A percentile compares a stretch with the other conserved stretches of the same genome.
Evolutionary conservation across 2,888 invertebrate species (phyloP).

Genomic region (Agrochola lychnidis): DNA sequence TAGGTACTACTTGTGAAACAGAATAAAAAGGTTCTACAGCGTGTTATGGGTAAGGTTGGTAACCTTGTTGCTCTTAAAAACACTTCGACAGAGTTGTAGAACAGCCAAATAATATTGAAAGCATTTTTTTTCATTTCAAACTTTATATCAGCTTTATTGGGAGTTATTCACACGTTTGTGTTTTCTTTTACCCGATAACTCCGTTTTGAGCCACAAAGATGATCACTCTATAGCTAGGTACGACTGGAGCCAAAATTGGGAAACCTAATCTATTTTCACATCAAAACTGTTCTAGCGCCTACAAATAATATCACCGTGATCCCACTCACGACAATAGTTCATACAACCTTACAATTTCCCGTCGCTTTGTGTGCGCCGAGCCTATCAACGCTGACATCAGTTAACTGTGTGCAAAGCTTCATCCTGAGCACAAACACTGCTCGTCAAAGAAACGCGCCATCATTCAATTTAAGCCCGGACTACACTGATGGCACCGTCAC

Average conservation of each 20-base stretch:
- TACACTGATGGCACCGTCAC: conserved; percentile 29
- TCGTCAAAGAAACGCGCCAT: conserved; percentile 51
- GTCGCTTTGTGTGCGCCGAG: conserved; percentile 3
- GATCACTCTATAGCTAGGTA: background rate
- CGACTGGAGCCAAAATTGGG: background rate
- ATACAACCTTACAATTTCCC: conserved; percentile 23
- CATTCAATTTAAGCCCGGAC: conserved; percentile 49
- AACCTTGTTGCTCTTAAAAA: background rate
- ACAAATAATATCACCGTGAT: conserved; percentile 1
- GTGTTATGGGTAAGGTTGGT: background rate
- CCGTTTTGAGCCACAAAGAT: background rate
- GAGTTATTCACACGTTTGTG: background rate
- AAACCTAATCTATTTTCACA: background rate
- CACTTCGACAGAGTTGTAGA: background rate
- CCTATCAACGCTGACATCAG: conserved; percentile 32
- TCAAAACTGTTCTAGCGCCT: background rate
- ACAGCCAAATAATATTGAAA: background rate
- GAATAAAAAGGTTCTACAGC: background rate
- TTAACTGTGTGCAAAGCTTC: conserved; percentile 25
- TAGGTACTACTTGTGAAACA: background rate
- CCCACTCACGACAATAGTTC: background rate
- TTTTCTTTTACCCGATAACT: background rate
- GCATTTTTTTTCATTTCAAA: background rate
- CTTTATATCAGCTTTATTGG: background rate
- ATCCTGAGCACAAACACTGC: conserved; percentile 26